Conservation (phyloP, 2,113 vertebrate species). For the Prunella himalayana region DNA sequence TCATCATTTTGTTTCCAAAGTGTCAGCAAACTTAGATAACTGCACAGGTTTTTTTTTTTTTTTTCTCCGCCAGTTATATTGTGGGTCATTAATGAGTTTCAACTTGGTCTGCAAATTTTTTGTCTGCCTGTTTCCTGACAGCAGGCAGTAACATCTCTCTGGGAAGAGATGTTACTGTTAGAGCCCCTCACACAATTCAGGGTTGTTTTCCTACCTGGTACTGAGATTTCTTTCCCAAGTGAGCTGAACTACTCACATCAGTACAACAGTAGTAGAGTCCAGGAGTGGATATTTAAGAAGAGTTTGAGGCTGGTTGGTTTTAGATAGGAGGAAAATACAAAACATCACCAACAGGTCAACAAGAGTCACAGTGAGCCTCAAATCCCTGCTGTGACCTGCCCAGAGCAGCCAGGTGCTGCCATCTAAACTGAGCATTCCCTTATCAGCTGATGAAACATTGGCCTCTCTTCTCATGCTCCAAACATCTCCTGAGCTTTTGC, state of each 20-base stretch:
- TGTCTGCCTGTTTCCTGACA: conserved; percentile 16
- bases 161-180: neutral
- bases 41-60: neutral
- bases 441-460: neutral
- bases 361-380: neutral
- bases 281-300: neutral
- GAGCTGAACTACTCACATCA: neutral
- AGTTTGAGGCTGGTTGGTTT: neutral
- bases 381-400: neutral
- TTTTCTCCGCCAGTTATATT: neutral
- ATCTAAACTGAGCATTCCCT: neutral
- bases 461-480: neutral
- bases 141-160: neutral
- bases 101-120: conserved; percentile 40
- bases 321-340: neutral
- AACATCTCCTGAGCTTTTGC: neutral
- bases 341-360: neutral
- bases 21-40: conserved; percentile 69
- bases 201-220: neutral
- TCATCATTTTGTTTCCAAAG: conserved; percentile 64
- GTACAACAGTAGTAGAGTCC: neutral
- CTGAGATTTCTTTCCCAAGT: neutral
- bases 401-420: neutral
- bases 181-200: neutral
- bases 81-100: conserved; percentile 10